Conservation (phyloP, 2,888 invertebrate species). For the Cremastinae sp. region DNA sequence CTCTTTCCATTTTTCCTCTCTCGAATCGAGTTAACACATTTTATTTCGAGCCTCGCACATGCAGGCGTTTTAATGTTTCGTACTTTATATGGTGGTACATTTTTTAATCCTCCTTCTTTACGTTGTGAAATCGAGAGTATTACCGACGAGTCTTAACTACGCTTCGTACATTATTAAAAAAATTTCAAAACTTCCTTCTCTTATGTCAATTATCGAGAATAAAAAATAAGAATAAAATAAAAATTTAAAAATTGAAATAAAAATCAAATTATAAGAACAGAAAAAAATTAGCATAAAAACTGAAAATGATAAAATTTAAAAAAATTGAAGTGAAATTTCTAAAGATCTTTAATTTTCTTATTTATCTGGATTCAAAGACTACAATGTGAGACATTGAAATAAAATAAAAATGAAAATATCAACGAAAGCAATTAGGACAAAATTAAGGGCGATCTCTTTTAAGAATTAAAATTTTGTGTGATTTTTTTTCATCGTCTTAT, state of each 20-base stretch:
- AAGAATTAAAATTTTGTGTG: slow-evolving; percentile 21
- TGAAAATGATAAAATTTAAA: no score
- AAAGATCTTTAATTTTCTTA: no score
- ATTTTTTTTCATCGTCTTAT: slow-evolving; percentile 14
- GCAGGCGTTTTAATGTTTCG: slow-evolving; percentile 40
- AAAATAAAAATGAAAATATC: no score
- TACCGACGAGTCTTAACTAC: slow-evolving; percentile 21
- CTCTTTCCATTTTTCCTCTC: slow-evolving; percentile 11
- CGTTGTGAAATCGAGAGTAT: slow-evolving; percentile 5
- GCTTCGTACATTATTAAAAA: slow-evolving; percentile 28
- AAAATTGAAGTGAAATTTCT: no score
- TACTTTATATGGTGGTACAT: slow-evolving; percentile 6
- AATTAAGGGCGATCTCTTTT: slow-evolving; percentile 14
- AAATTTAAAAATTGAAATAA: no score
- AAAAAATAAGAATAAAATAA: no score
- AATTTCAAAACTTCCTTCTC: slow-evolving; percentile 24
- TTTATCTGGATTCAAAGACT: no score
- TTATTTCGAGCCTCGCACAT: slow-evolving; percentile 41
- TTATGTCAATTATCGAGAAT: no score
- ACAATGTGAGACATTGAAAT: no score
- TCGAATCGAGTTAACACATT: slow-evolving; percentile 10
- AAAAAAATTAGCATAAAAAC: no score
- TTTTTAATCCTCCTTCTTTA: background rate
- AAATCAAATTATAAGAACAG: no score
- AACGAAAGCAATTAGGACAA: background rate